Base-by-base conservation (phyloP, 1,140 invertebrate genomes). In the Venturia canescens region DNA sequence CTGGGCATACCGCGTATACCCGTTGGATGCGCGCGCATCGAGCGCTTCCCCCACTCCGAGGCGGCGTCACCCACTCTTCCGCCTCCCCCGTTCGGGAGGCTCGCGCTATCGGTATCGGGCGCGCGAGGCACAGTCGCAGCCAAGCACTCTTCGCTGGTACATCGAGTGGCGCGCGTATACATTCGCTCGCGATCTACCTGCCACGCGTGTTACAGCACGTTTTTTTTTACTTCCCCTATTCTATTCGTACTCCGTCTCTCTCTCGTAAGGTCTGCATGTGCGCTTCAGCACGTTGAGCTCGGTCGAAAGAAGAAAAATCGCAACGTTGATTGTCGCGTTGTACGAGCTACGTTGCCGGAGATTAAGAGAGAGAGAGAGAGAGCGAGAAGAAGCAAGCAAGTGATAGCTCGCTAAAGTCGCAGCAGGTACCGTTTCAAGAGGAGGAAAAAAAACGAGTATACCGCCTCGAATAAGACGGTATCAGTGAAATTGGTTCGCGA, bases 401-500 rank as follows among this genome's bases (percentile, higher is more conserved):
- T 44, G 38, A 44, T 44, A 44, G 38, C 38, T 44, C 38, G 38
- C 38, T 44, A 44, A 5, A 6, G 38, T 44, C 38, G 3, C 38
- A 44, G 38, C 38, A 44, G 38, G 2, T 44, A 44, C 38, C 38
- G 38, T 44, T 44, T 44, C 7, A 44, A 9, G 38, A 44, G 7
- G 16, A 53, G 3, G n/a, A 53, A 53, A n/a, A 53, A 53, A n/a
- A 53, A 53, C 16, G 50, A 21, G 50, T 53, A 21, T 3, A 53
- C 50, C 16, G 18, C 50, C 16, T 21, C 11, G 50, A 53, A 53
- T 18, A 53, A 53, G 18, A 53, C 50, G 50, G 16, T 53, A 53
- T 53, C 50, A 53, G 50, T 53, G 50, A 53, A 53, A 53, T 53
- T 53, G 50, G 50, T 74, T 74, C 50, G 71, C n/a, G 44, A 74